Conservation (phyloP, 2,113 vertebrate genomes). For the Oostethus manadensis region DNA sequence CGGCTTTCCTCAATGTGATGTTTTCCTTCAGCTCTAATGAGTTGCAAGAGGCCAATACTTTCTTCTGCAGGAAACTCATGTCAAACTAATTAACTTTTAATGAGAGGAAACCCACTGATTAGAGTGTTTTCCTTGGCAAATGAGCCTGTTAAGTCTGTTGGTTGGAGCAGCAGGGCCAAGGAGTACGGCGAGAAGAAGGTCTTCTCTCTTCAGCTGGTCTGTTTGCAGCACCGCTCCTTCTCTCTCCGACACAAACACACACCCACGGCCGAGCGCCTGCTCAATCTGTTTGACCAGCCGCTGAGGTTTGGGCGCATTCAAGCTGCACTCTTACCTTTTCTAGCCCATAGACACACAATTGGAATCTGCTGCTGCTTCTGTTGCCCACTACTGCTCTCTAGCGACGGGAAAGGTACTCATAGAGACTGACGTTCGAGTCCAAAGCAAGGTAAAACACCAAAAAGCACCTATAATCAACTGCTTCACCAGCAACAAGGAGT, state of each 20-base stretch:
- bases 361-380: constrained; percentile 2
- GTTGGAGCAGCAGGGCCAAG: constrained; percentile 60
- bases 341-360: neutral
- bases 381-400: constrained; percentile 62
- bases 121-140: constrained; percentile 80
- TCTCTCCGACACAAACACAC: constrained; percentile 21
- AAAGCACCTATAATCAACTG: too few relatives aligned
- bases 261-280: constrained; percentile 38
- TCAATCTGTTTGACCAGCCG: constrained; percentile 56
- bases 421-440: too few relatives aligned
- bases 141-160: constrained; percentile 78
- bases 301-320: constrained; percentile 21
- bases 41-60: constrained; percentile 79
- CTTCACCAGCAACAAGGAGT: too few relatives aligned
- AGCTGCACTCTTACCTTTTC: constrained; percentile 10
- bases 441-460: too few relatives aligned
- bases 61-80: constrained; percentile 80
- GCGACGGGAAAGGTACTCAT: constrained; percentile 25
- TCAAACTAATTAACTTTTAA: constrained; percentile 83
- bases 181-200: constrained; percentile 52
- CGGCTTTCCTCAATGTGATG: constrained; percentile 63
- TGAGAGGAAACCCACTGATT: constrained; percentile 84
- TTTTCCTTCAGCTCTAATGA: constrained; percentile 75
- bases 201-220: constrained; percentile 34
- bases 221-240: constrained; percentile 34